A percentile compares a stretch with the other conserved stretches of the same genome.
phyloP scores from a whole-genome alignment of 2,113 vertebrate genomes.

The Brachypodius melanocephalos region DNA sequence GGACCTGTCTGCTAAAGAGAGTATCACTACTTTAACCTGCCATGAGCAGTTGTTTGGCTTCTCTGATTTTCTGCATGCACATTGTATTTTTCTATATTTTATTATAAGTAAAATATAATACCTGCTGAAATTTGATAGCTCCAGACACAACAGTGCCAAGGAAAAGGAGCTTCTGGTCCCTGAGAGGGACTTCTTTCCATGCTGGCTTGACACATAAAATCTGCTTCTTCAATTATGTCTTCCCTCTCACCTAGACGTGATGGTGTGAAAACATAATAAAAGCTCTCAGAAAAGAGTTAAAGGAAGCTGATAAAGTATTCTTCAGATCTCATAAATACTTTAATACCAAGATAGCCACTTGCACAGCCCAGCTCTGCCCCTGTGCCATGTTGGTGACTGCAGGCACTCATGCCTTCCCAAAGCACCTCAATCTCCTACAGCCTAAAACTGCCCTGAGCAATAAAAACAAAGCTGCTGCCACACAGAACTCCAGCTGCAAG shows the following conservation, averaged over 20 bases:
- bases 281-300: not conserved
- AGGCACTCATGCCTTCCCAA: not conserved
- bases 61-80: not conserved
- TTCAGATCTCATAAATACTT: not conserved
- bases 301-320: not conserved
- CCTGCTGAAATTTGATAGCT: not conserved
- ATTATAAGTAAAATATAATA: not conserved
- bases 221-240: conserved; percentile 7
- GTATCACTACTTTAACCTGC: not conserved
- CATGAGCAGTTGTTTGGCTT: not conserved
- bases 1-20: not conserved
- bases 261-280: conserved; percentile 26
- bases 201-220: conserved; percentile 30
- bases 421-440: not conserved
- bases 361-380: not conserved
- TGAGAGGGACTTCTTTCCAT: not conserved
- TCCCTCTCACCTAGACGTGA: not conserved
- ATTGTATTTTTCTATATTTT: not conserved
- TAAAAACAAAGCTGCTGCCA: not conserved
- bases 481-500: not conserved
- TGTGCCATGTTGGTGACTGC: accelerated
- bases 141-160: not conserved
- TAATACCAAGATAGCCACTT: not conserved
- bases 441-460: not conserved
- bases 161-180: conserved; percentile 6